Evolutionary conservation across 2,113 vertebrate species (phyloP), one percentile per base, ranked within the genome.

Genomic region (Chionodraco myersi): DNA sequence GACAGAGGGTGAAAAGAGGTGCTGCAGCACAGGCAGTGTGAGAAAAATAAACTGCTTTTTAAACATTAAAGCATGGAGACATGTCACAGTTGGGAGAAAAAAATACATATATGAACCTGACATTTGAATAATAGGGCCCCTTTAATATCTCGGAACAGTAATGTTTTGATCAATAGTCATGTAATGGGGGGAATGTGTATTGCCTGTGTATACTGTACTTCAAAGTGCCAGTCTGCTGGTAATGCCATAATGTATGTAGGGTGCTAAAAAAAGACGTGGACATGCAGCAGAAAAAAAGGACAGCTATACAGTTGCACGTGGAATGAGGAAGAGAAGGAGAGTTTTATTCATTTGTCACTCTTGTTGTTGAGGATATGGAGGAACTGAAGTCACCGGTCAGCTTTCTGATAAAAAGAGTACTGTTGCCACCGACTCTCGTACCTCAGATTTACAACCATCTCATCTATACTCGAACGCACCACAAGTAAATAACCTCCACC

Each of bases 211-310:
- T 30, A 30, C 30, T 30, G 36, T 21, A 54, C n/a, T 10, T 21
- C 8, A 54, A 18, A 10, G 18, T 7, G 51, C 9, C 15, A 52
- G 51, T 52, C 51, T 52, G 36, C 36, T 41, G 36, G 36, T 41
- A 41, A 41, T 41, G 36, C 36, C 6, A 41, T 41, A 41, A 6
- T 41, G 36, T 41, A 41, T 41, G 47, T 73, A 16, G 70, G 47
- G 41, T 3, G 74, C 88, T 91, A 88, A 88, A 88, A 81, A 77
- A 87, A 90, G 86, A 77, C 7, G 5, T 30, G 48, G 62, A 77
- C 21, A 11, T 69, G 60, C 70, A 77, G 77, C 59, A 48, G 13
- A 84, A 58, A 61, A 41, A 80, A 74, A 64, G 67, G 12, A 41
- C 67, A 60, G 63, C 21, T 16, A 57, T 16, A 57, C 70, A 68